Percentiles rank a stretch among this genome's conserved stretches.
Conservation (phyloP, 2,888 invertebrate genomes). For the Nesidiocoris tenuis region DNA sequence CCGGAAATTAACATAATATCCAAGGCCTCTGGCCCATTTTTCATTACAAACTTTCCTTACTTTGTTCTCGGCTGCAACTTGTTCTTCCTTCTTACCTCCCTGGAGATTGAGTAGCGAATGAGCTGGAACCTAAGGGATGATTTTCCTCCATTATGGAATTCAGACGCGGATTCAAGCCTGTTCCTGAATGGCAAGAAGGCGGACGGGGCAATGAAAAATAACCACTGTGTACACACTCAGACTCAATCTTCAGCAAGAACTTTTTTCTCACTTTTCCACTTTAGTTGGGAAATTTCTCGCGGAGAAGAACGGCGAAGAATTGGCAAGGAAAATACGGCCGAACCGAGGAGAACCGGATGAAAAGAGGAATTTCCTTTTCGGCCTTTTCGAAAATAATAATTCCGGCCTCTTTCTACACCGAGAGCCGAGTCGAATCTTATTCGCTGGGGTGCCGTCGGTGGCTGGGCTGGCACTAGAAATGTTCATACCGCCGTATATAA, state of each 20-base stretch:
- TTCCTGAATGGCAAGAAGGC: background rate
- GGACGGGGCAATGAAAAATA: background rate
- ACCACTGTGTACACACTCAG: background rate
- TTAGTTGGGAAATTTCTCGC: background rate
- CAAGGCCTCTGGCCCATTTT: no score
- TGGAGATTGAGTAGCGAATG: no score
- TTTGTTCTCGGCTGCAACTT: no score
- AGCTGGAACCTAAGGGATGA: background rate
- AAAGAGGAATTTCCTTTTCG: background rate
- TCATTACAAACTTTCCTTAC: no score
- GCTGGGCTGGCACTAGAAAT: background rate
- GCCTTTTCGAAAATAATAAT: background rate
- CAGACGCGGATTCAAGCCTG: background rate
- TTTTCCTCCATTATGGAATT: background rate
- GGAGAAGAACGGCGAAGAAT: background rate
- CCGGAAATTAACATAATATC: no score
- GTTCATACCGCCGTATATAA: background rate
- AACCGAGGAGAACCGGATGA: background rate
- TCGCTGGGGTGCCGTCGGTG: background rate
- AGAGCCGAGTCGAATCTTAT: background rate
- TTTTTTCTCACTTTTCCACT: background rate
- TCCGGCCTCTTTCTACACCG: background rate
- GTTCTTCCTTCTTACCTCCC: no score
- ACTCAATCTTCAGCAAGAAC: background rate
- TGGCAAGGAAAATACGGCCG: background rate